Percentiles rank a stretch among this genome's conserved stretches.
These are phyloP conservation scores for Eretmocerus hayati DNA, from an alignment of 2,888 invertebrate species.

Conservation along the genomic window DNA sequence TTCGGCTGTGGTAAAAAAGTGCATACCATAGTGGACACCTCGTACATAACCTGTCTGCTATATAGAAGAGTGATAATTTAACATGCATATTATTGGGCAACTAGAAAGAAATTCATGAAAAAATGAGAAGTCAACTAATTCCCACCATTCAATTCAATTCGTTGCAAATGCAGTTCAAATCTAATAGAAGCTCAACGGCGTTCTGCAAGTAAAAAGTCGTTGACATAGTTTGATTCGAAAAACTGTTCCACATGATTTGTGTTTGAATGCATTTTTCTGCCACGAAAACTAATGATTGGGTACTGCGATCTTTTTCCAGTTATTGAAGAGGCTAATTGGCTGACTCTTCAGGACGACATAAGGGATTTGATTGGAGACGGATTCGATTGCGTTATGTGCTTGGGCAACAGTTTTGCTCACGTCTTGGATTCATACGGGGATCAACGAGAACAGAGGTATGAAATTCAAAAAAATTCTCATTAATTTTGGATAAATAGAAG, in stretches of 20 bases:
- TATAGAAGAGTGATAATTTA: neutral
- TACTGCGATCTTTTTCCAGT: conserved; percentile 57
- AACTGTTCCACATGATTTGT: too few relatives aligned
- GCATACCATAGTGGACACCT: too few relatives aligned
- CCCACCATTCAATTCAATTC: too few relatives aligned
- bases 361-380: conserved; percentile 54
- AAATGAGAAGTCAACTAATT: too few relatives aligned
- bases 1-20: too few relatives aligned
- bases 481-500: too few relatives aligned
- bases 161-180: too few relatives aligned
- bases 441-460: conserved; percentile 66
- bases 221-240: neutral
- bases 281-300: too few relatives aligned
- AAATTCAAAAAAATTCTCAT: neutral
- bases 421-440: conserved; percentile 73
- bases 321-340: conserved; percentile 88
- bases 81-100: too few relatives aligned
- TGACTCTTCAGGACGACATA: conserved; percentile 70
- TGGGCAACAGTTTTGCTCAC: conserved; percentile 89
- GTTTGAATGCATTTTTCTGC: too few relatives aligned
- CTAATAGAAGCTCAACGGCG: neutral
- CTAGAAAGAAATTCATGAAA: too few relatives aligned
- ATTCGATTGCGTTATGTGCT: conserved; percentile 83
- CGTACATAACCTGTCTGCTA: too few relatives aligned
- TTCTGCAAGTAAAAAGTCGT: neutral